Evolutionary conservation across 1,140 invertebrate species (phyloP), one percentile per base, ranked within the genome.

Genomic region (Macrostomum lignano): DNA sequence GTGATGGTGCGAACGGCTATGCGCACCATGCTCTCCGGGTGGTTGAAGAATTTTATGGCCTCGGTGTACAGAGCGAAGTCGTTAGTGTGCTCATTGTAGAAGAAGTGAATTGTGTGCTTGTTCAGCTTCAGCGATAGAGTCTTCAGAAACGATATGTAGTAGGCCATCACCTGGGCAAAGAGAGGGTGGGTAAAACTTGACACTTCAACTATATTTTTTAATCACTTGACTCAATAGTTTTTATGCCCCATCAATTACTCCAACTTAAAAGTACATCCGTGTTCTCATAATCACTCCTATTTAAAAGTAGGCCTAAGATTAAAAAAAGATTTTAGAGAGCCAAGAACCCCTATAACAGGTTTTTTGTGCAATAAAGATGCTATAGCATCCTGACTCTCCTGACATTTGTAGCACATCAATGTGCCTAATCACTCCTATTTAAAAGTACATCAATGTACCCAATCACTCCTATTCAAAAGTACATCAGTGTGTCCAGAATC

Each of bases 41-140:
- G 86, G 58, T 94, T 93, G 55, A 93, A 96, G 59, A 96, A 93
- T 57, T 94, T 94, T 30, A 96, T 88, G 21, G 84, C 84, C 63
- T 96, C 88, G 3, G 86, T 94, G 47, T 94, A 94, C 1, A 96
- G 60, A 11, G 88, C 86, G 61, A 98, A 96, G 55, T 98, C 88
- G 62, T 93, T 84, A 33, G 84, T 94, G 51, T 86, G 76, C 81
- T 93, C 67, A 69, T 93, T 96, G 58, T 93, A 96, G 58, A 96
- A 98, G 57, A 98, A 96, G 52, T 98, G 84, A 47, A 98, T 88
- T 2, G 88, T 96, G 52, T 96, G 81, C 39, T 72, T 69, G 61
- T 96, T 96, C n/a, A 98, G 59, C 61, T 96, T 96, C 23, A 96
- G 64, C 41, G 86, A 96, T 11, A 98, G 62, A 0, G 86, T 96